phyloP scores from a whole-genome alignment of 2,888 invertebrate genomes.

The Apodemia duryi region DNA sequence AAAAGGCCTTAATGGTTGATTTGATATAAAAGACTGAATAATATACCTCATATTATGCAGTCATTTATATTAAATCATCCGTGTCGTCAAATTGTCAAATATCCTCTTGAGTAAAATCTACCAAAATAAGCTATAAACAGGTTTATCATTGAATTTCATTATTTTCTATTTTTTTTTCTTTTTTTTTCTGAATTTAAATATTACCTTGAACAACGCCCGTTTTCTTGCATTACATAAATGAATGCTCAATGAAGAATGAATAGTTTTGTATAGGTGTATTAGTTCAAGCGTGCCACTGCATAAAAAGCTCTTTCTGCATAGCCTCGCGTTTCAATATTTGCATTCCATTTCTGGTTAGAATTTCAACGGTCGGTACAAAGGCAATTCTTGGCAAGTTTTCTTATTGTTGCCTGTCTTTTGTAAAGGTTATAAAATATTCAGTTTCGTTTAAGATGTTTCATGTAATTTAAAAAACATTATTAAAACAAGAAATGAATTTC shows the following conservation, averaged over 20 bases:
- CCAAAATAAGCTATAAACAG: too few relatives aligned
- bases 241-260: conserved; percentile 32
- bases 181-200: too few relatives aligned
- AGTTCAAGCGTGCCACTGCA: conserved; percentile 56
- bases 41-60: too few relatives aligned
- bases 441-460: conserved; percentile 3
- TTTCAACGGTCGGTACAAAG: conserved; percentile 44
- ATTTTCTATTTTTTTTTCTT: too few relatives aligned
- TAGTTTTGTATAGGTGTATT: conserved; percentile 37
- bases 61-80: too few relatives aligned
- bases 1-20: too few relatives aligned
- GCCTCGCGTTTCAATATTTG: conserved; percentile 64
- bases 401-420: conserved; percentile 50
- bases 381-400: conserved; percentile 50
- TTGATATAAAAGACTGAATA: too few relatives aligned
- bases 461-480: not conserved
- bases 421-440: conserved; percentile 22
- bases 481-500: not conserved
- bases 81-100: too few relatives aligned
- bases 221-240: conserved; percentile 27
- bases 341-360: conserved; percentile 65
- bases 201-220: not conserved
- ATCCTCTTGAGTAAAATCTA: too few relatives aligned
- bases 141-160: too few relatives aligned
- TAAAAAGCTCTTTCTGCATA: conserved; percentile 59